Base-by-base conservation (phyloP, 2,888 invertebrate genomes). In the Mythimna lalbum region DNA sequence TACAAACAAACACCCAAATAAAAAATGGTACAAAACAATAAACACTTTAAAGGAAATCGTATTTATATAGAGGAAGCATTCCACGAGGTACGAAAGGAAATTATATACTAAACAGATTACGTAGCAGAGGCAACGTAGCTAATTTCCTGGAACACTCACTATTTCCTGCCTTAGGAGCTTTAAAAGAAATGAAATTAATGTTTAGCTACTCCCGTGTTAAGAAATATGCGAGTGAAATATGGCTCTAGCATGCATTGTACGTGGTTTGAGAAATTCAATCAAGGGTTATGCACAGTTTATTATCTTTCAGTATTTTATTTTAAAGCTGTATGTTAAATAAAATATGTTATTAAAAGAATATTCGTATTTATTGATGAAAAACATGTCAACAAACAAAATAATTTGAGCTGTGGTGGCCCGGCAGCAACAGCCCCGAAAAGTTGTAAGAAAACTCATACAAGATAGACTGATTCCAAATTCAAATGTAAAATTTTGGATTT, bases 101-200 rank as follows among this genome's bases (percentile, higher is more conserved):
- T 94, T 88, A 90, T 93, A 87, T 91, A 90, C 91, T 90, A 91
- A 94, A 90, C 84, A 90, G 92, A 93, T 94, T 94, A 93, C 87
- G 87, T 9, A 33, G 33, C 33, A 33, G 80, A 89, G 90, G 90
- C 93, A 92, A 93, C 88, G 87, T 85, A 89, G 90, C 90, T 94
- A 93, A 94, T 94, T 93, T 94, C 93, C 93, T 89, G 88, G 88
- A 84, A 90, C 88, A 89, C 83, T 86, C 80, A 87, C 85, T 83
- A 88, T 90, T 86, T 88, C 84, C 89, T 78, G 43, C 63, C 52
- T 67, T 72, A 70, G 23, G 39, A 57, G 43, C 59, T 71, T 80
- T 63, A 73, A 73, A 69, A 76, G 62, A 65, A 80, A 75, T 71
- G 64, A 78, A 82, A 78, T 67, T 57, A 69, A 79, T 71, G 69